phyloP scores from a whole-genome alignment of 1,140 invertebrate species.

The Littorina saxatilis region DNA sequence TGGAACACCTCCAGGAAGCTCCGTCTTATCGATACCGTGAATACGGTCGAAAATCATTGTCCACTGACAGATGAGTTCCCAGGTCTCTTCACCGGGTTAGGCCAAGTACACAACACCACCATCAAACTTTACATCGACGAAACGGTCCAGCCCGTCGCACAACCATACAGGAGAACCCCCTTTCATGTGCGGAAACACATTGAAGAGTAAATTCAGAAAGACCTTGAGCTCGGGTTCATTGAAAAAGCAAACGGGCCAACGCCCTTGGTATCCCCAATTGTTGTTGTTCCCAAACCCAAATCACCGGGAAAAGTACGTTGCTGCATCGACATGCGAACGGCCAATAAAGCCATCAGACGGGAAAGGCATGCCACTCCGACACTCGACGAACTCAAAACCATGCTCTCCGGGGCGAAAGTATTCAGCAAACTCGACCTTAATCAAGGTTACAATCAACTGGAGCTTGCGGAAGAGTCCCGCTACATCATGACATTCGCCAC shows the following conservation, averaged over 20 bases:
- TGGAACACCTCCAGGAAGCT: neutral
- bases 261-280: conserved; percentile 31
- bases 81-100: neutral
- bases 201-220: conserved; percentile 24
- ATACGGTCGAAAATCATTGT: neutral
- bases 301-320: conserved; percentile 37
- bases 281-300: conserved; percentile 35
- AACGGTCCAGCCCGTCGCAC: neutral
- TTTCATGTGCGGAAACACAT: conserved; percentile 36
- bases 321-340: conserved; percentile 52
- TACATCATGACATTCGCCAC: conserved; percentile 48
- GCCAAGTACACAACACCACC: neutral
- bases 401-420: conserved; percentile 44
- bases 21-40: neutral
- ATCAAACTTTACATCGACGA: conserved; percentile 35
- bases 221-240: conserved; percentile 23
- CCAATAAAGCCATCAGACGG: conserved; percentile 47
- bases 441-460: conserved; percentile 52
- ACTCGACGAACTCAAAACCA: conserved; percentile 40
- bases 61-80: neutral
- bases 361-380: conserved; percentile 45
- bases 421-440: conserved; percentile 53
- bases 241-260: conserved; percentile 42
- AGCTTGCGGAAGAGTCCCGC: conserved; percentile 41
- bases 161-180: neutral